Evolutionary conservation across 1,140 invertebrate genomes (phyloP).

Genomic region (Eupeodes corollae): DNA sequence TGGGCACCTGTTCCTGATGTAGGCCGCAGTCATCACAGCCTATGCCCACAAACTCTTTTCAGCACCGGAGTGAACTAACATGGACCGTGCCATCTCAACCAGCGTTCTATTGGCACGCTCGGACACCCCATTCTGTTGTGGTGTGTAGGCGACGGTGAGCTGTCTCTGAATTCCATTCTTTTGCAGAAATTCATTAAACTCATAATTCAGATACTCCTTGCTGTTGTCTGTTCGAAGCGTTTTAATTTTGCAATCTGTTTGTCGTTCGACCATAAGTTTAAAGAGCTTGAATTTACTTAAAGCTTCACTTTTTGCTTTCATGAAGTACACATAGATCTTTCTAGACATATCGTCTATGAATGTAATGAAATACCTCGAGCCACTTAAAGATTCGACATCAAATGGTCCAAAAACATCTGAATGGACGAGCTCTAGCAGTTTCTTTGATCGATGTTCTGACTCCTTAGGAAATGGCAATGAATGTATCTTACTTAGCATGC

Average conservation of each 20-base stretch:
- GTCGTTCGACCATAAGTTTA: neutral
- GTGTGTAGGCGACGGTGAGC: neutral
- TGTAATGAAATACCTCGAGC: conserved; percentile 27
- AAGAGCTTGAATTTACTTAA: neutral
- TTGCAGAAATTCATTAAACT: neutral
- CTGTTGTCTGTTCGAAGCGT: neutral
- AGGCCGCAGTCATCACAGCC: neutral
- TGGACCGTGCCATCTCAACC: neutral
- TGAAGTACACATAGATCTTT: conserved; percentile 29
- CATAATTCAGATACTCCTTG: neutral
- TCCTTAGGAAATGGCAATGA: neutral
- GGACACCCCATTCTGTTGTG: neutral
- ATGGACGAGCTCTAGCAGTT: conserved; percentile 19
- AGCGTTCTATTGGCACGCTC: neutral
- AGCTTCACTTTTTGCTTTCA: conserved; percentile 16
- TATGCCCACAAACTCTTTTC: neutral
- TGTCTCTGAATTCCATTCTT: neutral
- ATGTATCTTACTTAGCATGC: neutral
- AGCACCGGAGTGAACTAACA: neutral
- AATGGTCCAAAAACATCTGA: conserved; percentile 35
- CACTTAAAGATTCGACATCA: conserved; percentile 19
- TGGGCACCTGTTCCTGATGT: neutral
- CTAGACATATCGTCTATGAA: conserved; percentile 33
- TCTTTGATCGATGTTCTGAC: neutral
- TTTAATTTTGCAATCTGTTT: neutral